Base-by-base conservation (phyloP, 2,888 invertebrate genomes). In the Tanypteryx hageni region DNA sequence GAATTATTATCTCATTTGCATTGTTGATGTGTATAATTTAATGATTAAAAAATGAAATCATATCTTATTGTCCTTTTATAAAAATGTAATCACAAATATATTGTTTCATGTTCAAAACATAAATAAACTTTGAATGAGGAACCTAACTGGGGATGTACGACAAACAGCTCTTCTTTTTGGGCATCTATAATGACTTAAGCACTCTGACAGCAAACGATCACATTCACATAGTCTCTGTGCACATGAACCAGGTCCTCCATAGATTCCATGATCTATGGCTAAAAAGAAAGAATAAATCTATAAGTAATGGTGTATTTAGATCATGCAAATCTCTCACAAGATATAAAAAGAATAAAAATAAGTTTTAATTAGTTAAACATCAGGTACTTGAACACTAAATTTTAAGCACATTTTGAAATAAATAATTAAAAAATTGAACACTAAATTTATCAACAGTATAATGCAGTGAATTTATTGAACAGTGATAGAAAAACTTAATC, bases 181-280 rank as follows among this genome's bases (percentile, higher is more conserved):
- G 94, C 98, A 98, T 0, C 97, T 96, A 94, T 97, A 98, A 93
- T 96, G 95, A 93, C 96, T 96, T n/a, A 98, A 95, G 94, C 98
- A 98, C 95, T 97, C 97, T 0, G 98, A 97, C 92, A 98, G 96
- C 92, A 96, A 95, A 93, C 97, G 95, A 94, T 98, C 98, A 94
- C 98, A 98, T 94, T 98, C 97, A 94, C 98, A 98, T 44, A 98
- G 96, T 68, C 97, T 96, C 11, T 97, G 97, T 0, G 98, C 97
- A 94, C 98, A 98, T 0, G 97, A 96, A 89, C 96, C 96, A 0
- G 95, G 95, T 13, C 96, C 96, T 92, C 96, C 96, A 95, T 95
- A 96, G 93, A 96, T 95, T 8, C 96, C 96, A 93, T 96, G 96
- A 93, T 96, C 96, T 85, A 96, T 94, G 58, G 96, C 96, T 96